Conservation (phyloP, 1,140 invertebrate species). For the Micrasema minimum region DNA sequence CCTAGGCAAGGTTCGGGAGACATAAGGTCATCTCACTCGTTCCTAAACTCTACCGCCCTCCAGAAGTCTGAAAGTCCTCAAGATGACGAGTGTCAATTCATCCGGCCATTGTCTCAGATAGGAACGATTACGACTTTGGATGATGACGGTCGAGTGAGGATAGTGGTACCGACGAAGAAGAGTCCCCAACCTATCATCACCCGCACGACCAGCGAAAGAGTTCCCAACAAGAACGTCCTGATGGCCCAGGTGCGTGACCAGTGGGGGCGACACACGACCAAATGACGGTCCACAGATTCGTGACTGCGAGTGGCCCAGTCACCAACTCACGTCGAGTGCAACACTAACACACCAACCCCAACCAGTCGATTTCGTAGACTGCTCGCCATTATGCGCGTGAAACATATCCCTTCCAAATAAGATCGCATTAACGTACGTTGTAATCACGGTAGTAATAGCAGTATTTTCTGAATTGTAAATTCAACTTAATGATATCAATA, state of each 20-base stretch:
- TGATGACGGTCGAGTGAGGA: slow-evolving; percentile 66
- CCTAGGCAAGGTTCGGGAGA: neutral
- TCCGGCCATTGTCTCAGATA: slow-evolving; percentile 75
- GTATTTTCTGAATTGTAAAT: too few relatives aligned
- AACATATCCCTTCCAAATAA: slow-evolving; percentile 22
- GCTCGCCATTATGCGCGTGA: slow-evolving; percentile 1
- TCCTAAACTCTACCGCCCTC: neutral
- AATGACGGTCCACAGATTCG: slow-evolving; percentile 65
- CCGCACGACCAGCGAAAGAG: slow-evolving; percentile 84
- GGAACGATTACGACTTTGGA: slow-evolving; percentile 70
- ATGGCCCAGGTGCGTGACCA: slow-evolving; percentile 83
- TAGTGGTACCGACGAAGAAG: slow-evolving; percentile 67
- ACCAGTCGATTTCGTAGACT: slow-evolving; percentile 1
- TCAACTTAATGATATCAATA: too few relatives aligned
- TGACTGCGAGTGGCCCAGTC: neutral
- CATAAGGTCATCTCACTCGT: neutral
- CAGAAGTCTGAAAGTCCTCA: slow-evolving; percentile 1
- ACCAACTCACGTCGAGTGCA: too few relatives aligned
- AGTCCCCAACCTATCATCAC: slow-evolving; percentile 72
- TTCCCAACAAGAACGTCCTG: slow-evolving; percentile 83
- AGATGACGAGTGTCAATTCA: slow-evolving; percentile 61
- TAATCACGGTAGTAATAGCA: too few relatives aligned
- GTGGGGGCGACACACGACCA: slow-evolving; percentile 88
- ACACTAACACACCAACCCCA: neutral
- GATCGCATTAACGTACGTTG: too few relatives aligned